Evolutionary conservation across 2,888 invertebrate genomes (phyloP).

Genomic region (Anthophora plumipes): DNA sequence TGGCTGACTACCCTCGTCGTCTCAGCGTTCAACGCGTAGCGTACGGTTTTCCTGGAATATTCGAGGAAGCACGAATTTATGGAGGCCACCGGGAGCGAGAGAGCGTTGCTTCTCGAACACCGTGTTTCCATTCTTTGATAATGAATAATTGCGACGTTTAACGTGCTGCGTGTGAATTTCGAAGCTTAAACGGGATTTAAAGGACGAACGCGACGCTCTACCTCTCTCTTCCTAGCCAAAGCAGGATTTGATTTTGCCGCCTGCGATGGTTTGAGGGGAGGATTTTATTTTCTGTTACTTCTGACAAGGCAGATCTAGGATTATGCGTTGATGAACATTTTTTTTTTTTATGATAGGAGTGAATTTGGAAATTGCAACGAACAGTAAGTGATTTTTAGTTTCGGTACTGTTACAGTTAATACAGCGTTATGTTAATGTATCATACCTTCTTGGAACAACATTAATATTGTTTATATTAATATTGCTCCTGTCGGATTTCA

Average conservation of each 20-base stretch:
- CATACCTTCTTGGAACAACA: no score
- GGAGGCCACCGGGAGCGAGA: constrained; percentile 16
- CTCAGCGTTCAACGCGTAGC: constrained; percentile 52
- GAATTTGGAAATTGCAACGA: no score
- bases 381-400: no score
- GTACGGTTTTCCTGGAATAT: constrained; percentile 63
- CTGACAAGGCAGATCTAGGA: not conserved
- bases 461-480: no score
- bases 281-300: not conserved
- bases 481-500: no score
- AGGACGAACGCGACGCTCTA: not conserved
- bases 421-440: no score
- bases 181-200: constrained; percentile 19
- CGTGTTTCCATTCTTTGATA: constrained; percentile 48
- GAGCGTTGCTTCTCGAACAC: constrained; percentile 12
- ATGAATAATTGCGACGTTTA: constrained; percentile 56
- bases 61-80: constrained; percentile 63
- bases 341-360: no score
- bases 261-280: not conserved
- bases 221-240: no score
- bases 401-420: no score
- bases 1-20: constrained; percentile 61
- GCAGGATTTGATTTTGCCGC: not conserved
- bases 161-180: constrained; percentile 30
- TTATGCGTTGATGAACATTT: not conserved